phyloP scores from a whole-genome alignment of 53 echinoderm and acorn worm species.

The Temnopleurus reevesii region DNA sequence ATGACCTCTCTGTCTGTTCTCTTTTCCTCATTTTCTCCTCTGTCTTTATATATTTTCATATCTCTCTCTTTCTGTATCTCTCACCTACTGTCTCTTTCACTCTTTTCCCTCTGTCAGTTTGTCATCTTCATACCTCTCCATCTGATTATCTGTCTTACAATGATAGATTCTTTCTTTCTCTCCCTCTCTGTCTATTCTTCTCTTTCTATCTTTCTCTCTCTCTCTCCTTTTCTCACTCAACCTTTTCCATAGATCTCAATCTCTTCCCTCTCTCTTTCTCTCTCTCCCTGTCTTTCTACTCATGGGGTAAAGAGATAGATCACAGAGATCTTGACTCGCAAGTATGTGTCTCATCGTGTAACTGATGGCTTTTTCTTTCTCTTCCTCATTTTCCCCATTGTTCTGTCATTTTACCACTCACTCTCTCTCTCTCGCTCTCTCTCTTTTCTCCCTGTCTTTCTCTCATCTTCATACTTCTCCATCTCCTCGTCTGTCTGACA shows the following conservation, averaged over 20 bases:
- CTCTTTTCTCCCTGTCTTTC: too few species aligned
- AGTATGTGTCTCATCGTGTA: too few species aligned
- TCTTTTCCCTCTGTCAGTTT: too few species aligned
- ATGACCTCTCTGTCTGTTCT: not conserved
- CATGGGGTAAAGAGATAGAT: too few species aligned
- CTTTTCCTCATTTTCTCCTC: not conserved
- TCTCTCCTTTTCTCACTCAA: not conserved
- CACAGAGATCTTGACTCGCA: too few species aligned
- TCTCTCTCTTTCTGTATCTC: not conserved
- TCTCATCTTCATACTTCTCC: too few species aligned
- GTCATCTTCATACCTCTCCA: too few species aligned
- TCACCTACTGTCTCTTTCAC: too few species aligned
- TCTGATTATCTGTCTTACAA: too few species aligned
- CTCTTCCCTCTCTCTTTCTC: not conserved
- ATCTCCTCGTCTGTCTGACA: too few species aligned
- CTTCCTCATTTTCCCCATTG: not conserved
- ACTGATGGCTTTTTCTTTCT: too few species aligned
- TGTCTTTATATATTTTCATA: not conserved
- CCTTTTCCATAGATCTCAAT: not conserved
- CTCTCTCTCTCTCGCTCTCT: not conserved
- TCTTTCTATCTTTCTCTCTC: not conserved
- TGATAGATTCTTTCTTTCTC: too few species aligned
- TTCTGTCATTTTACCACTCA: not conserved
- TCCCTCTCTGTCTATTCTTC: not conserved
- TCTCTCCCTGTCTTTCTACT: not conserved